Percentiles rank a stretch among this genome's conserved stretches.
phyloP scores from a whole-genome alignment of 2,797 vertebrate species.

The Ciconia nigra region DNA sequence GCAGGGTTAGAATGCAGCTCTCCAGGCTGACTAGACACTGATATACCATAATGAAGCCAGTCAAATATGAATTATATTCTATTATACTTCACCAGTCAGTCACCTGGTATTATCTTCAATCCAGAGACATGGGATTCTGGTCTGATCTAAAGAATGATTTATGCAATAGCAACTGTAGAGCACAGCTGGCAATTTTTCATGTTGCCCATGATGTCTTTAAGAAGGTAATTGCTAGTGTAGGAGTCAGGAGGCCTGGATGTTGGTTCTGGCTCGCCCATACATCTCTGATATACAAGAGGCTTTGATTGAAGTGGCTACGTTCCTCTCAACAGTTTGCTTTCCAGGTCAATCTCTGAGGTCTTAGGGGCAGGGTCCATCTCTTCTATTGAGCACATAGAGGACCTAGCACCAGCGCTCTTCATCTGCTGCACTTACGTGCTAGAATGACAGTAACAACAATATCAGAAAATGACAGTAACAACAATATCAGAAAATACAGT shows the following conservation, averaged over 20 bases:
- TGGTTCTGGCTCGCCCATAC: background rate
- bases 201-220: background rate
- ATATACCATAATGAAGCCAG: background rate
- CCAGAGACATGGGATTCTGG: background rate
- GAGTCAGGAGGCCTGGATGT: background rate
- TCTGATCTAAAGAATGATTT: background rate
- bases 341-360: background rate
- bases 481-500: background rate
- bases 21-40: background rate
- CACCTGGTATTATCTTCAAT: background rate
- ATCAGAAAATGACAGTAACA: background rate
- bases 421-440: background rate
- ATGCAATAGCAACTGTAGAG: background rate
- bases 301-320: background rate
- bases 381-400: background rate
- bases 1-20: background rate
- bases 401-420: background rate
- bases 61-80: background rate
- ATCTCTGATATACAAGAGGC: background rate
- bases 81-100: background rate
- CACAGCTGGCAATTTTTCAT: background rate
- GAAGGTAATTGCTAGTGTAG: background rate
- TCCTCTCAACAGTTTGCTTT: background rate
- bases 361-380: background rate
- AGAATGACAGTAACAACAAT: background rate